Percentiles rank a stretch among this genome's conserved stretches.
Evolutionary conservation across 2,113 vertebrate genomes (phyloP).

Genomic region (Haemorhous mexicanus): DNA sequence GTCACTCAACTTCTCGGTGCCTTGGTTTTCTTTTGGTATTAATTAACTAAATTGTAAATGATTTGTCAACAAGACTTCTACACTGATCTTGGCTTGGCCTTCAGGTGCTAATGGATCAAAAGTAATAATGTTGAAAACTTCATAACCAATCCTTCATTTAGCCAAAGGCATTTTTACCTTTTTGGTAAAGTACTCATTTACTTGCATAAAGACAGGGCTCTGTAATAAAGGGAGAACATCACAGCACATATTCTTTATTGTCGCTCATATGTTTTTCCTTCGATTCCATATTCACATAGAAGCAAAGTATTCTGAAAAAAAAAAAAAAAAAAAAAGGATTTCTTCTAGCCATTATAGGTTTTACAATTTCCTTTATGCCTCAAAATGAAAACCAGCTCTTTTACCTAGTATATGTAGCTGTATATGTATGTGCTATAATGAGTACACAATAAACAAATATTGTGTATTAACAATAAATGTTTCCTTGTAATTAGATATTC

Average conservation of each 20-base stretch:
- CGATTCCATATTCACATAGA: background rate
- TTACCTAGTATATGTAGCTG: background rate
- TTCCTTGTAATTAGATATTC: background rate
- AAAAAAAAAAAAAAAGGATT: background rate
- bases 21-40: constrained; percentile 40
- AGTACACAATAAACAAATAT: background rate
- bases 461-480: background rate
- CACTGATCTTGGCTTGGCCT: background rate
- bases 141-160: background rate
- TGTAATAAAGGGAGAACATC: background rate
- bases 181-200: background rate
- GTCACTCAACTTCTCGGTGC: background rate
- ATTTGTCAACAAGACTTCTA: constrained; percentile 4
- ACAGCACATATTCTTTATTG: background rate
- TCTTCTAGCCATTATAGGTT: background rate
- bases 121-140: background rate
- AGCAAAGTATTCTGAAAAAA: background rate
- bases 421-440: background rate
- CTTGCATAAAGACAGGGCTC: background rate
- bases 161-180: background rate
- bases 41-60: constrained; percentile 46
- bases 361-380: background rate
- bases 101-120: background rate
- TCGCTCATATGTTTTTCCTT: background rate
- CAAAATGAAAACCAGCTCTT: background rate